phyloP scores from a whole-genome alignment of 2,113 vertebrate species.

The Pithys albifrons region DNA sequence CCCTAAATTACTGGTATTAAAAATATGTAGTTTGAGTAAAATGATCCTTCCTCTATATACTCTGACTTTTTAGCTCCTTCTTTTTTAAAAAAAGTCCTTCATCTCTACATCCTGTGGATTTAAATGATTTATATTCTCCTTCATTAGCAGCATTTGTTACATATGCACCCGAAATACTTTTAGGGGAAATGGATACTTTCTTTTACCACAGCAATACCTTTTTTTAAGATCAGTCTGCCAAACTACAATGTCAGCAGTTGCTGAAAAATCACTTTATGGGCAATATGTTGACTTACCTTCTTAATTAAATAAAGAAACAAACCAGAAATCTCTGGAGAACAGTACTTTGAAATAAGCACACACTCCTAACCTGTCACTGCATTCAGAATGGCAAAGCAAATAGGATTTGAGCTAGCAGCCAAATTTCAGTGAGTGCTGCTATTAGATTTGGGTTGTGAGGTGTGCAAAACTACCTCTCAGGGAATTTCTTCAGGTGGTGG shows the following conservation, averaged over 20 bases:
- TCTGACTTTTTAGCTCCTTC: slow-evolving; percentile 29
- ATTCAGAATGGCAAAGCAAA: slow-evolving; percentile 41
- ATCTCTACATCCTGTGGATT: slow-evolving; percentile 33
- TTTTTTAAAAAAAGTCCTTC: slow-evolving; percentile 23
- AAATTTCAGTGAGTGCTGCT: not conserved
- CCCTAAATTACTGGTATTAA: not conserved
- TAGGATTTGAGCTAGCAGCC: not conserved
- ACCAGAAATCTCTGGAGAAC: not conserved
- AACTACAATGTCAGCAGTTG: slow-evolving; percentile 40
- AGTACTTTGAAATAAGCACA: slow-evolving; percentile 5
- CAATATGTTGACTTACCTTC: slow-evolving; percentile 60
- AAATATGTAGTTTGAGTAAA: not conserved
- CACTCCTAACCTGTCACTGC: not conserved
- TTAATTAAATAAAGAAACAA: slow-evolving; percentile 10
- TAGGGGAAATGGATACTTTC: slow-evolving; percentile 57
- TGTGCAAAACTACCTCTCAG: not conserved
- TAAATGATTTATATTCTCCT: slow-evolving; percentile 57
- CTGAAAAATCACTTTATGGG: slow-evolving; percentile 59
- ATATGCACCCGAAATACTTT: slow-evolving; percentile 58
- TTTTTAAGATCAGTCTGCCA: slow-evolving; percentile 47
- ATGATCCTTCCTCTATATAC: not conserved
- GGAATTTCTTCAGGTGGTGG: not conserved
- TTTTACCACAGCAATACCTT: slow-evolving; percentile 27
- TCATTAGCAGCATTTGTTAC: slow-evolving; percentile 56
- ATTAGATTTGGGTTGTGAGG: not conserved